phyloP scores from a whole-genome alignment of 2,797 vertebrate species.

The Pseudotriccus pelzelni region DNA sequence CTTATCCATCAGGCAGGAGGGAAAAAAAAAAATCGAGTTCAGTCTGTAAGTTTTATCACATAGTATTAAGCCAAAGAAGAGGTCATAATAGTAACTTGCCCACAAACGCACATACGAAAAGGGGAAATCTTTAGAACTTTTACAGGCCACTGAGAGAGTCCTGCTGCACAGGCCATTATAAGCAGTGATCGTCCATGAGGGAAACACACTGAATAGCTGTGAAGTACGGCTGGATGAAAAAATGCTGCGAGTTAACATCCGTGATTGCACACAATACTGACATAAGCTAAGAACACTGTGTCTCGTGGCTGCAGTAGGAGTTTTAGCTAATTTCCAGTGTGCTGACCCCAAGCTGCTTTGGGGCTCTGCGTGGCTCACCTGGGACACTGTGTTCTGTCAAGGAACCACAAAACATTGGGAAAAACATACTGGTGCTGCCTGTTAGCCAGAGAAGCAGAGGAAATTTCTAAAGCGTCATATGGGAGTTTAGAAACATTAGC shows the following conservation, averaged over 20 bases:
- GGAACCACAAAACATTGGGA: neutral
- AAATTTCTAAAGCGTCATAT: neutral
- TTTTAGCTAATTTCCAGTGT: neutral
- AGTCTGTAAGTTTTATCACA: neutral
- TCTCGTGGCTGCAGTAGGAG: neutral
- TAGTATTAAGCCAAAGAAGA: neutral
- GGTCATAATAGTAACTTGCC: neutral
- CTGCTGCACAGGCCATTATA: neutral
- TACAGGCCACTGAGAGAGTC: neutral
- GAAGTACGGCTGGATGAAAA: neutral
- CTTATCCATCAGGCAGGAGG: neutral
- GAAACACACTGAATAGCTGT: neutral
- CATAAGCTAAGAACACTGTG: rapidly evolving
- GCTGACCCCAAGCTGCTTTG: neutral
- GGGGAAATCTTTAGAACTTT: neutral
- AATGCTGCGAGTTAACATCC: rapidly evolving
- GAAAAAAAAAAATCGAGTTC: neutral
- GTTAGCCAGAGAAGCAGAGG: neutral
- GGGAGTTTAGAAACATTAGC: neutral
- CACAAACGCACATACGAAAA: neutral
- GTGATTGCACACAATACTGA: neutral
- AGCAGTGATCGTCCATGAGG: neutral
- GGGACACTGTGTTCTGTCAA: neutral
- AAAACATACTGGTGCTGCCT: neutral
- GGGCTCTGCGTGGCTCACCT: neutral